Evolutionary conservation across 2,888 invertebrate species (phyloP), one percentile per base, ranked within the genome.

Genomic region (Caenorhabditis doughertyi): DNA sequence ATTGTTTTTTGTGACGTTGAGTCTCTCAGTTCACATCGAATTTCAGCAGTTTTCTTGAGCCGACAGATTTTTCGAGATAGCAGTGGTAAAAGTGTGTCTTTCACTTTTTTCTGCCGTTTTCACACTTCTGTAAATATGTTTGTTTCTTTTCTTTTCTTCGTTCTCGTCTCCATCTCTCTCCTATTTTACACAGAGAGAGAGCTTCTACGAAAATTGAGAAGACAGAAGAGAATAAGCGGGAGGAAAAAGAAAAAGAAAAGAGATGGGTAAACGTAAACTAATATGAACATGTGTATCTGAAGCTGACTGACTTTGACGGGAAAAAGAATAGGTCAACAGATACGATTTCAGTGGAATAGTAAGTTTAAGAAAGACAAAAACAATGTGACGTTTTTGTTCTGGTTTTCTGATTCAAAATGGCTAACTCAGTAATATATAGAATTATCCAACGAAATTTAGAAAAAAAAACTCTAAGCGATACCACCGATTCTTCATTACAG

Each of bases 171-270:
- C 70, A 35, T 51, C 51, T 42, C 27, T 18, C 29, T 67, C 16
- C 25, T 44, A n/a, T 29, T n/a, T 53, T 27, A 8, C 25, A 42
- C 4, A 56, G 11, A 35, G 21, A 21, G 32, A n/a, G 62, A 71
- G 51, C 72, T 74, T 49, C 47, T 65, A 42, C 77, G 77, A 77
- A 77, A 77, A 77, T 68, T 77, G 77, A 77, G 62, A 77, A 68
- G 62, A 49, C 39, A 58, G 49, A 39, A 51, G 42, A 68, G 68
- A 55, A 68, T 21, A 42, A 18, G 51, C 23, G 62, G 5, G n/a
- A n/a, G n/a, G 11, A 39, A 11, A 39, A 11, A 39, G 13, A 13
- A 39, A 39, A 39, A 49, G 39, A 25, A 25, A 18, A 13, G 13
- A 25, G 60, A 62, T 53, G 65, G 68, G 51, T 64, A 39, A 74